A percentile compares a stretch with the other conserved stretches of the same genome.
phyloP scores from a whole-genome alignment of 2,888 invertebrate genomes.

The Tetheella fluctuosa region DNA sequence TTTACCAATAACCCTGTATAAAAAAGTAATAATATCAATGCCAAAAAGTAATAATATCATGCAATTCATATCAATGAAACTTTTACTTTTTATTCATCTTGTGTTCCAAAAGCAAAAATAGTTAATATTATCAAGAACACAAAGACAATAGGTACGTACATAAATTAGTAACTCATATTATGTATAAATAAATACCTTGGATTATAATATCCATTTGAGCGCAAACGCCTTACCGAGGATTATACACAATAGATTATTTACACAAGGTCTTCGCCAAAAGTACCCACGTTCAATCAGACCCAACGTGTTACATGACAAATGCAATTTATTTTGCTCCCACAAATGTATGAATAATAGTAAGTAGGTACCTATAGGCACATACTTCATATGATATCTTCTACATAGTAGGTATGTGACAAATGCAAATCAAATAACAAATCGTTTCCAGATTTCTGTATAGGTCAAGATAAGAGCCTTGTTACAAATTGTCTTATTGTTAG shows the following conservation, averaged over 20 bases:
- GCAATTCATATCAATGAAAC: background rate
- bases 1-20: too few species aligned
- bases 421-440: background rate
- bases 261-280: constrained; percentile 68
- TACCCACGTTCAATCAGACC: constrained; percentile 63
- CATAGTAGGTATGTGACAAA: background rate
- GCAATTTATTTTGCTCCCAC: constrained; percentile 68
- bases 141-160: constrained; percentile 23
- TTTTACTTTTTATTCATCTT: too few species aligned
- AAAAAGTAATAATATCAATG: too few species aligned
- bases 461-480: background rate
- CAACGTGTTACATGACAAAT: constrained; percentile 45
- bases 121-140: background rate
- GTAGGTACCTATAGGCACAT: too few species aligned
- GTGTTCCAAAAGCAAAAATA: background rate
- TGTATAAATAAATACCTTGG: constrained; percentile 38
- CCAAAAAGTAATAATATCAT: background rate
- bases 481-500: background rate
- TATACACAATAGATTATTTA: constrained; percentile 66
- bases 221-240: constrained; percentile 54
- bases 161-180: constrained; percentile 28
- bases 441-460: background rate
- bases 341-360: constrained; percentile 30
- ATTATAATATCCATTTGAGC: constrained; percentile 33
- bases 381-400: background rate